phyloP scores from a whole-genome alignment of 2,113 vertebrate species.

The Suricata suricatta region DNA sequence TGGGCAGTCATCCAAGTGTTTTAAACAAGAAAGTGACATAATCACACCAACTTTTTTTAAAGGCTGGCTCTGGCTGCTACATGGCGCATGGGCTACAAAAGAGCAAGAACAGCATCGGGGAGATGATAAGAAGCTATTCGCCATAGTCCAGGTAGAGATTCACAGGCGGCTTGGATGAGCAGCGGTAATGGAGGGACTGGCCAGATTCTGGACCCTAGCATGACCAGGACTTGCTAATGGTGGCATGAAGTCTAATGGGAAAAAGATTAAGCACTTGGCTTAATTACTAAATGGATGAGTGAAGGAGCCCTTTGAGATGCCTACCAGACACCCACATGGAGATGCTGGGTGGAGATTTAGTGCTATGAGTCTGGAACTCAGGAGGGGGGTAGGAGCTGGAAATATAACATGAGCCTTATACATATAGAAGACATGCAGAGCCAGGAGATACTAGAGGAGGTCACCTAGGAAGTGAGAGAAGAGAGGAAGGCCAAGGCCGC shows the following conservation, averaged over 20 bases:
- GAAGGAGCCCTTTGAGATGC: background rate
- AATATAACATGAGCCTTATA: background rate
- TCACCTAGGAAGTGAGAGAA: background rate
- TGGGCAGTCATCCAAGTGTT: background rate
- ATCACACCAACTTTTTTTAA: background rate
- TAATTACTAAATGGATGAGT: background rate
- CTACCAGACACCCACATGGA: background rate
- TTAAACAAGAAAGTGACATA: background rate
- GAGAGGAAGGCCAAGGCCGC: background rate
- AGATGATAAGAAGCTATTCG: background rate
- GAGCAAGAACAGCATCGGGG: background rate
- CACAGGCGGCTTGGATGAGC: background rate
- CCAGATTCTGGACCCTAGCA: background rate
- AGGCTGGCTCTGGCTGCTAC: background rate
- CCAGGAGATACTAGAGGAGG: background rate
- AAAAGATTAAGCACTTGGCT: background rate
- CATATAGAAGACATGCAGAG: background rate
- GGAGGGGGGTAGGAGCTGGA: background rate
- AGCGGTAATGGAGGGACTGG: no score
- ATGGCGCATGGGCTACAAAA: background rate
- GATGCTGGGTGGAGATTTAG: background rate
- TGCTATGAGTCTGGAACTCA: background rate
- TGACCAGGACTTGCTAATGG: background rate
- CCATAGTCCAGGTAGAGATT: background rate
- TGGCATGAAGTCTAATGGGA: background rate